Base-by-base conservation (phyloP, 2,797 vertebrate species). In the Thalassophryne amazonica region DNA sequence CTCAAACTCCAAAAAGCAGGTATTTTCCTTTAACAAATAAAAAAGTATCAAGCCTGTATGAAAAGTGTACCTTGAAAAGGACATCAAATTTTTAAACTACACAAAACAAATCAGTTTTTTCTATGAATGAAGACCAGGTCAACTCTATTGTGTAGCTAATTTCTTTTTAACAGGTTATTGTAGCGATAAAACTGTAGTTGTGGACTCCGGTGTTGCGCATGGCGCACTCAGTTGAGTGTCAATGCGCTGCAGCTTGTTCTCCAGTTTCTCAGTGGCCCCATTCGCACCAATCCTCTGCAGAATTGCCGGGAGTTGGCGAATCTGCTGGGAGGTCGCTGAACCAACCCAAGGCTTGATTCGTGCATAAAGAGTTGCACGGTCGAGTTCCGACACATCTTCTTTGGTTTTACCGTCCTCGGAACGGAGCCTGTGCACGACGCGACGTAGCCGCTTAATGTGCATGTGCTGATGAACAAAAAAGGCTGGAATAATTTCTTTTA, bases 391-490 rank as follows among this genome's bases (percentile, higher is more conserved):
- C 0, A 30, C 1, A 6, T 4, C 8, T 16, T 3, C 20, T 3
- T 33, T 1, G 2, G 3, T 1, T 2, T 0, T 29, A 1, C 9
- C 2, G 0, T 14, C 4, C 0, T n/a, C 3, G 0, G 31, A 5
- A 0, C 32, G 51, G 5, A 71, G 69, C 14, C 17, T 59, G 12
- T 13, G n/a, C n/a, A 64, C 11, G 2, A 88, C 12, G 0, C 36
- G 62, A 5, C 56, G 58, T 25, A 86, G 54, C 0, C 56, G 67
- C 7, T 2, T 68, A 0, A n/a, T 0, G 1, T 16, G 3, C 3
- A 79, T 30, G 2, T 23, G 57, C 1, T 83, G 69, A 43, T 74
- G 73, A 1, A 9, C 4, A 12, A 88, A 81, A 45, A 87, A 83
- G 5, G 54, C 14, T 0, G 70, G 67, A 6, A 89, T 21, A 42